A percentile compares a stretch with the other conserved stretches of the same genome.
Evolutionary conservation across 2,797 vertebrate species (phyloP).

Genomic region (Antrozous pallidus): DNA sequence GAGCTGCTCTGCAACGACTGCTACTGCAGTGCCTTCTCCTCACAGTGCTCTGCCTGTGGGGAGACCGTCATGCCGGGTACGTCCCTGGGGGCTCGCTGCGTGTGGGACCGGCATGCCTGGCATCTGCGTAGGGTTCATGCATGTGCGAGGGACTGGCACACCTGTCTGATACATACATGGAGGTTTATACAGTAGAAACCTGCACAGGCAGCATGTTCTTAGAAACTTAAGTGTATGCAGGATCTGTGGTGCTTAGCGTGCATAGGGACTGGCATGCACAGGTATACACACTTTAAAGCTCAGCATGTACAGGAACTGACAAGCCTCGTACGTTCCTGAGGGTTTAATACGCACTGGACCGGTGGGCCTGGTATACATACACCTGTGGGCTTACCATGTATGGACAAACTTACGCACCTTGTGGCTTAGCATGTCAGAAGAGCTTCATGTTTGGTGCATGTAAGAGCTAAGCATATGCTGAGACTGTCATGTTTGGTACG

Average conservation of each 20-base stretch:
- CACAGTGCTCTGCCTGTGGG: slow-evolving; percentile 95
- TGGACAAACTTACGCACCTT: background rate
- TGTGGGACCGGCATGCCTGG: background rate
- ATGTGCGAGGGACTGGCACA: background rate
- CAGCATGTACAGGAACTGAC: background rate
- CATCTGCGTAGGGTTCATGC: background rate
- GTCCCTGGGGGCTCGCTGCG: background rate
- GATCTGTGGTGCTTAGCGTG: background rate
- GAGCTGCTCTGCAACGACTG: slow-evolving; percentile 97
- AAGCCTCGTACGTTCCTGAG: background rate
- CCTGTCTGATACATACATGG: background rate
- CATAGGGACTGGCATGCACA: background rate
- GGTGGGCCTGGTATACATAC: background rate
- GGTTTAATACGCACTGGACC: background rate
- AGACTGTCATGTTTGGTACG: background rate
- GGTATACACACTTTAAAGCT: background rate
- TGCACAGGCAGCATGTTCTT: background rate
- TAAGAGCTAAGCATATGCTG: background rate
- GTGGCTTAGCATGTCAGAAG: background rate
- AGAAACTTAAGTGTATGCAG: background rate
- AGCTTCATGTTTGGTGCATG: background rate
- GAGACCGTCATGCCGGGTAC: slow-evolving; percentile 98
- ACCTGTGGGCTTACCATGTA: background rate
- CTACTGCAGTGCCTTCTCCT: slow-evolving; percentile 98
- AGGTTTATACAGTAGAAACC: background rate